phyloP scores from a whole-genome alignment of 64 coral and sea anemone species.

The Stylophora pistillata region DNA sequence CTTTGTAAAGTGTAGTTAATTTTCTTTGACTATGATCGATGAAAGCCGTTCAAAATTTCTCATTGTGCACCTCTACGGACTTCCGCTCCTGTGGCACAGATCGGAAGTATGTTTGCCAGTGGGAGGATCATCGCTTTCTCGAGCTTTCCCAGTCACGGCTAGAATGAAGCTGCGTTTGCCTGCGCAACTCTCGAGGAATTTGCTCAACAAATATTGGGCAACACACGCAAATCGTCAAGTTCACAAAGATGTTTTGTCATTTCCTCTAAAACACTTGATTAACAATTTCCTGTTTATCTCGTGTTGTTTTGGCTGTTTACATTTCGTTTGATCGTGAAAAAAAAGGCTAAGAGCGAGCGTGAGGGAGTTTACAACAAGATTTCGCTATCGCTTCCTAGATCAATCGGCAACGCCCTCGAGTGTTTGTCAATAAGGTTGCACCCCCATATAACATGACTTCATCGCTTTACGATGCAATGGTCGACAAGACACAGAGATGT shows the following conservation, averaged over 20 bases:
- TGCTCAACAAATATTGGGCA: conserved; percentile 50
- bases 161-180: background rate
- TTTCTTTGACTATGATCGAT: conserved; percentile 1
- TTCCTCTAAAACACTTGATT: conserved; percentile 83
- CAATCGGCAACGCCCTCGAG: background rate
- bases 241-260: conserved; percentile 51
- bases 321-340: background rate
- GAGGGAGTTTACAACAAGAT: background rate
- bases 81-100: conserved; percentile 16
- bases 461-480: background rate
- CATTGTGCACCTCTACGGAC: background rate
- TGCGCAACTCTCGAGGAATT: conserved; percentile 23
- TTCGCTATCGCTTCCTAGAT: background rate
- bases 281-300: conserved; percentile 96
- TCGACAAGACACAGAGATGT: conserved; percentile 43
- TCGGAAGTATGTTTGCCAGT: conserved; percentile 12
- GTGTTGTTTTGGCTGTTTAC: conserved; percentile 65
- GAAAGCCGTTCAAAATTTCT: background rate
- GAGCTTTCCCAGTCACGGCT: conserved; percentile 15
- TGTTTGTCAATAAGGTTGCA: background rate
- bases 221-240: conserved; percentile 31
- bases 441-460: conserved; percentile 4
- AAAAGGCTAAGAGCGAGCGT: background rate
- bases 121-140: background rate
- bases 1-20: background rate